Evolutionary conservation across 2,113 vertebrate species (phyloP), one percentile per base, ranked within the genome.

Genomic region (Promerops cafer): DNA sequence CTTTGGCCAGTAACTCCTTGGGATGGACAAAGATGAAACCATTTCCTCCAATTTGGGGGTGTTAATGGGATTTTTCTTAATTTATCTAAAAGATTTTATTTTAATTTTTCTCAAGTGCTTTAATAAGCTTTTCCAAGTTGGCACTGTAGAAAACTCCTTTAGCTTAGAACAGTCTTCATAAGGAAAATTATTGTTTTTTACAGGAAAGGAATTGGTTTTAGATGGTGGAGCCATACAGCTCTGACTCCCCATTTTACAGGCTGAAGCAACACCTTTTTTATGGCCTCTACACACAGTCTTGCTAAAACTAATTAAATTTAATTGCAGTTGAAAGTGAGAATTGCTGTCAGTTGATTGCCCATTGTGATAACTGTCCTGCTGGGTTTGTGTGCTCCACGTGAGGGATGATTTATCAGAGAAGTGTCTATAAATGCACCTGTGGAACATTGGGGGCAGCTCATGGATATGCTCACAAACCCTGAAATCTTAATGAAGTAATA

Each of bases 301-400:
- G 37, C 61, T 79, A 53, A 61, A 78, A 53, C 50, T 33, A 65
- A 74, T 81, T 60, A 49, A 33, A 71, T 85, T 35, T 59, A 84
- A 65, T 93, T 78, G 52, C 78, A 53, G 3, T 19, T 44, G 63
- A 26, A 85, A 87, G 47, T 16, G 53, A 76, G 49, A 56, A 11
- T 28, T 66, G 79, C 71, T 79, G 52, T 59, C 37, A 23, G 50
- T 59, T 77, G 53, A 49, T 63, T 63, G 44, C 40, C 3, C 17
- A 5, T 64, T 65, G 72, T 50, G 72, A 39, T 70, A 52, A 56
- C 47, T 8, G 4, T 57, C 68, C 42, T 81, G 68, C 68, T 72
- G 72, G 5, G 15, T 33, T 59, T 33, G 40, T 31, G 42, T 35
- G 42, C 35, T 7, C 57, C 31, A 24, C 0, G 0, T 13, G 57